Base-by-base conservation (phyloP, 1,140 invertebrate species). In the Drosophila lacertosa region DNA sequence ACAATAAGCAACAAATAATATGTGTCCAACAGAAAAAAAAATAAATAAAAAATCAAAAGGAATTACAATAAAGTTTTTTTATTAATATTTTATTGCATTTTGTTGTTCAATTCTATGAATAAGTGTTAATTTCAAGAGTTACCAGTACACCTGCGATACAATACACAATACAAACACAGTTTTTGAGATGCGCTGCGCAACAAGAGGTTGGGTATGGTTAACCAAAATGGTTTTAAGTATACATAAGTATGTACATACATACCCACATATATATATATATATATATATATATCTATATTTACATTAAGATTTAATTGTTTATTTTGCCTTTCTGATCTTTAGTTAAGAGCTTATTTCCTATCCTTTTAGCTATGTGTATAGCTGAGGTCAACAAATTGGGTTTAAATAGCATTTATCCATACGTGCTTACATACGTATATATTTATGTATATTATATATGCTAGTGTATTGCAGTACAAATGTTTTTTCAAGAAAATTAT, bases 181-280 rank as follows among this genome's bases (percentile, higher is more conserved):
- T 55, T 42, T 44, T 39, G 51, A 70, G 45, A 39, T 76, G 79
- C 69, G 73, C 77, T 71, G 82, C 82, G 81, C 82, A 88, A 84
- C 80, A 84, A 86, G 81, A 86, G 82, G 81, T 86, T 84, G 81
- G 64, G 42, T 58, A 24, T 45, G 39, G 26, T 55, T 55, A 45
- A 29, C 16, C 51, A 24, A 32, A 26, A 54, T 68, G 37, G 76
- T 75, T 74, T 74, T 44, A 24, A 67, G 39, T 45, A 72, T 74
- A 74, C 62, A 88, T 58, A 69, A 63, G 63, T 60, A 45, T 35
- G 29, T 22, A 78, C 22, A 50, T 51, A 68, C 45, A 65, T 29
- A 59, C 50, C 53, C 33, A 42, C 45, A 58, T 16, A 50, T 10
- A 47, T 7, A 60, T 13, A 40, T 16, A 35, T 15, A 16, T 33